Percentiles rank a stretch among this genome's conserved stretches.
Evolutionary conservation across 2,113 vertebrate species (phyloP).

Genomic region (Sphyrna mokarran): DNA sequence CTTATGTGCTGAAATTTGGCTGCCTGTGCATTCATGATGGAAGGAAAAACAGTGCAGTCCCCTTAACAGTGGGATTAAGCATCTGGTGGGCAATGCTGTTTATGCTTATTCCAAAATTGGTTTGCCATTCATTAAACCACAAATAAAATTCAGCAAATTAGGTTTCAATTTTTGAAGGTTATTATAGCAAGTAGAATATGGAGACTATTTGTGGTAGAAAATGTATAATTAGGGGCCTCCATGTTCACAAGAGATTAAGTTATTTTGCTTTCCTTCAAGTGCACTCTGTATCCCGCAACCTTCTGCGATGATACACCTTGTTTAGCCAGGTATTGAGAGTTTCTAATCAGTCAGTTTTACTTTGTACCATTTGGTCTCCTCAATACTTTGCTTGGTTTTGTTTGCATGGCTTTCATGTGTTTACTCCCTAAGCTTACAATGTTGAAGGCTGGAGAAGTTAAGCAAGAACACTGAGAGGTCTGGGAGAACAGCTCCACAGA

Average conservation of each 20-base stretch:
- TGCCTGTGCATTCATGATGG: background rate
- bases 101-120: background rate
- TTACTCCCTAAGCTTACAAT: background rate
- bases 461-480: too few relatives aligned
- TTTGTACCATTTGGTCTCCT: background rate
- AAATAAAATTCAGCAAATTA: constrained; percentile 6
- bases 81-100: background rate
- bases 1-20: background rate
- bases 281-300: background rate
- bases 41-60: background rate
- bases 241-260: background rate
- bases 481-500: too few relatives aligned
- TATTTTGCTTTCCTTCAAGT: background rate
- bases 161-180: background rate
- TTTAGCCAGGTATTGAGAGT: background rate
- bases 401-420: background rate
- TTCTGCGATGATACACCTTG: background rate
- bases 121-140: background rate
- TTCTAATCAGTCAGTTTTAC: background rate
- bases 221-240: background rate
- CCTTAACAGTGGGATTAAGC: background rate
- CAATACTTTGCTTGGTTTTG: background rate
- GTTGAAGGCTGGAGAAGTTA: background rate
- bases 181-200: background rate
- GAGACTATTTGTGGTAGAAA: background rate